Evolutionary conservation across 2,888 invertebrate species (phyloP).

Genomic region (Dusona sp.): DNA sequence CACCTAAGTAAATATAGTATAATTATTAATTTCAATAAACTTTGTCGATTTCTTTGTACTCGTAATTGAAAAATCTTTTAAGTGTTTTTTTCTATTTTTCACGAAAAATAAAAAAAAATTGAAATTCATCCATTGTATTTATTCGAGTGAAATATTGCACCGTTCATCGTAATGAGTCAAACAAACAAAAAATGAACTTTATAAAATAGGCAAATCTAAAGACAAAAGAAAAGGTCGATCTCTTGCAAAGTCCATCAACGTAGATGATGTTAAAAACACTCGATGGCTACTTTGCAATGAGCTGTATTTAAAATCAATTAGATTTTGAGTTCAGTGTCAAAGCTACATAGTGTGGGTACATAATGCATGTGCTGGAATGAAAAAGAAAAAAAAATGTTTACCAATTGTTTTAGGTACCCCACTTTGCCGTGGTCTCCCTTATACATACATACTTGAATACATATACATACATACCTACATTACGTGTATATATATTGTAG

Average conservation of each 20-base stretch:
- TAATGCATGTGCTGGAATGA: neutral
- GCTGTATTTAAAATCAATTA: too few species aligned
- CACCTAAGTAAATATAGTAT: too few species aligned
- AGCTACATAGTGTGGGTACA: neutral
- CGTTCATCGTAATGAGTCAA: too few species aligned
- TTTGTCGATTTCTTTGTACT: neutral
- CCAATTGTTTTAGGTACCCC: neutral
- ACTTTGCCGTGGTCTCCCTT: neutral
- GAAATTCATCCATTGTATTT: too few species aligned
- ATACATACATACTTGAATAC: neutral
- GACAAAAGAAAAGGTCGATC: neutral
- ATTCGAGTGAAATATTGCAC: neutral
- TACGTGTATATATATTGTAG: neutral
- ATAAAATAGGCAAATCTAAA: neutral
- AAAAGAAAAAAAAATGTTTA: neutral
- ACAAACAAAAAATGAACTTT: neutral
- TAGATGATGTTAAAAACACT: neutral
- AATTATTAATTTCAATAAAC: neutral
- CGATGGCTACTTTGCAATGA: neutral
- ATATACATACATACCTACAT: neutral
- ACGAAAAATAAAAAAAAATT: neutral
- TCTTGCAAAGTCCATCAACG: neutral
- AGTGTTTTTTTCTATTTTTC: too few species aligned
- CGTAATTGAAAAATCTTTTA: neutral
- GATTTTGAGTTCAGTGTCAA: neutral